Evolutionary conservation across 1,140 invertebrate species (phyloP), one percentile per base, ranked within the genome.

Genomic region (Danaus melanippus): DNA sequence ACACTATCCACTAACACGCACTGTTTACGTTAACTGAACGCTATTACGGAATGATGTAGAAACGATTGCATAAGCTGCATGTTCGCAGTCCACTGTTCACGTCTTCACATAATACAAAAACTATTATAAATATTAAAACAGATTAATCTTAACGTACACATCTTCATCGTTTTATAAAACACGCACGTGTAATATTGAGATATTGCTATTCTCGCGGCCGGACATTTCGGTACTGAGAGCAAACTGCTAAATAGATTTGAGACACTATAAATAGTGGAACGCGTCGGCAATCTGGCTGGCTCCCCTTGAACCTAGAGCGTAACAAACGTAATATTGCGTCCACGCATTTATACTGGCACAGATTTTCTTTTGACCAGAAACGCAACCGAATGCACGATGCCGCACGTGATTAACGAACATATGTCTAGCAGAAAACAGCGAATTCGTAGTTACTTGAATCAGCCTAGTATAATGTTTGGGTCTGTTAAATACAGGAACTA

Each of bases 291-390:
- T 80, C 67, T 78, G 76, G 78, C 81, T 72, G 74, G 81, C 68
- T 86, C 74, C 81, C 84, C 84, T 86, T 86, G 84, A 86, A 84
- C 81, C 83, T 83, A 82, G 71, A 71, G 69, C 69, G 69, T 74
- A 71, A 62, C 68, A 74, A 75, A 73, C 78, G 71, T 78, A 76
- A 84, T 74, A 62, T 21, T 69, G 72, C 72, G 79, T 74, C 62
- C 61, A 67, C 67, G 76, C 74, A 83, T 74, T 79, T 77, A 66
- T 66, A 76, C 76, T 84, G 82, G 84, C 82, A 85, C 69, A 85
- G 74, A 82, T 85, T 80, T 77, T 70, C 72, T 69, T 78, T 73
- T 78, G 75, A 81, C 76, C 74, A 79, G 66, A 67, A 68, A 61
- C 69, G 67, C 68, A 67, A 71, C 76, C 76, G 74, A 77, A 67